A percentile compares a stretch with the other conserved stretches of the same genome.
Evolutionary conservation across 1,140 invertebrate genomes (phyloP).

Genomic region (Meteorus sp.): DNA sequence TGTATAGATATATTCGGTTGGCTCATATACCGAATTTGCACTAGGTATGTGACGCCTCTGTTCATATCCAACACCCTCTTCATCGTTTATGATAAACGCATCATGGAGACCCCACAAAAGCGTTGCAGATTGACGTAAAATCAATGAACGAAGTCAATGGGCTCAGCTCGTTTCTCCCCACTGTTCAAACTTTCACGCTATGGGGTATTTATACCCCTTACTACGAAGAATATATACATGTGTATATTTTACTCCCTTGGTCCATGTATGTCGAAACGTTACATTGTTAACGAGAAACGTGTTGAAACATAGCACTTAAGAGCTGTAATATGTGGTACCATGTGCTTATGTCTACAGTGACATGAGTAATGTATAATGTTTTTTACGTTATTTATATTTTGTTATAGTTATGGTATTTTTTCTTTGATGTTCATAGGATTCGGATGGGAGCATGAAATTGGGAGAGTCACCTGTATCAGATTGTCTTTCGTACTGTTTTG

Average conservation of each 20-base stretch:
- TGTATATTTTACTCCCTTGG: constrained; percentile 33
- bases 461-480: too few relatives aligned
- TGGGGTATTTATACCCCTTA: neutral
- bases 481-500: too few relatives aligned
- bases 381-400: too few relatives aligned
- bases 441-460: too few relatives aligned
- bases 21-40: constrained; percentile 4
- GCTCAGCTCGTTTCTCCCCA: constrained; percentile 34
- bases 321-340: neutral
- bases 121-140: constrained; percentile 59
- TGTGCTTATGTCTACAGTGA: too few relatives aligned
- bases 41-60: constrained; percentile 22
- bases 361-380: too few relatives aligned
- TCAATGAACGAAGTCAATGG: constrained; percentile 61
- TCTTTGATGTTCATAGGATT: too few relatives aligned
- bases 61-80: constrained; percentile 29
- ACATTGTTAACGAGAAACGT: constrained; percentile 37
- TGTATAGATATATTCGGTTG: neutral
- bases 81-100: constrained; percentile 59
- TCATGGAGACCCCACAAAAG: constrained; percentile 55
- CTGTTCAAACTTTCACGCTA: constrained; percentile 1
- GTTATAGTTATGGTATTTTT: too few relatives aligned
- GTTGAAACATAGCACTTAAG: constrained; percentile 24
- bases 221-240: constrained; percentile 5
- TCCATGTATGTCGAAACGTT: constrained; percentile 36